phyloP scores from a whole-genome alignment of 2,113 vertebrate genomes.

The Myotis yumanensis region DNA sequence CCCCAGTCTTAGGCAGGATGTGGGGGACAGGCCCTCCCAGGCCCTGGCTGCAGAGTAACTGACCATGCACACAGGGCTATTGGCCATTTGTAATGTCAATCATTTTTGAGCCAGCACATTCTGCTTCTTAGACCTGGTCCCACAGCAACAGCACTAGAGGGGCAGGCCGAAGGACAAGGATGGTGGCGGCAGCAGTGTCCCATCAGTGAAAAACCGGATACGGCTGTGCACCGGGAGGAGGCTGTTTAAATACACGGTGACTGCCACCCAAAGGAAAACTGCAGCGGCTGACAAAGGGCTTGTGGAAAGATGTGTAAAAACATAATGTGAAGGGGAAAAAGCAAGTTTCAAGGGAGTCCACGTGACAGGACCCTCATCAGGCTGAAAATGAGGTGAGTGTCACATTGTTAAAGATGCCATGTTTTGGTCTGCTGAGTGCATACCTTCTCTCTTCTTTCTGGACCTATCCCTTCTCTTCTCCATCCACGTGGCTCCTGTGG shows the following conservation, averaged over 20 bases:
- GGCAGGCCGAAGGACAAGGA: background rate
- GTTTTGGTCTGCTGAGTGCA: background rate
- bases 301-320: background rate
- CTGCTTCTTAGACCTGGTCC: background rate
- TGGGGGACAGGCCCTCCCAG: background rate
- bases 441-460: background rate
- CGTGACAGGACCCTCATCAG: accelerated
- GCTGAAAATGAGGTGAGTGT: background rate
- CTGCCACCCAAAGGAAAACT: background rate
- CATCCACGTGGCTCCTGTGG: background rate
- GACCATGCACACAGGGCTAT: background rate
- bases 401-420: background rate
- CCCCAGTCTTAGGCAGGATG: background rate
- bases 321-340: background rate
- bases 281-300: background rate
- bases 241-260: background rate
- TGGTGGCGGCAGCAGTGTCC: no score
- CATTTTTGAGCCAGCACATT: background rate
- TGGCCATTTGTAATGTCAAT: background rate
- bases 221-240: background rate
- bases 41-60: background rate
- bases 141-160: background rate
- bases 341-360: background rate
- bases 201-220: background rate
- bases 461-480: background rate